Evolutionary conservation across 2,797 vertebrate genomes (phyloP).

Genomic region (Agapornis canus): DNA sequence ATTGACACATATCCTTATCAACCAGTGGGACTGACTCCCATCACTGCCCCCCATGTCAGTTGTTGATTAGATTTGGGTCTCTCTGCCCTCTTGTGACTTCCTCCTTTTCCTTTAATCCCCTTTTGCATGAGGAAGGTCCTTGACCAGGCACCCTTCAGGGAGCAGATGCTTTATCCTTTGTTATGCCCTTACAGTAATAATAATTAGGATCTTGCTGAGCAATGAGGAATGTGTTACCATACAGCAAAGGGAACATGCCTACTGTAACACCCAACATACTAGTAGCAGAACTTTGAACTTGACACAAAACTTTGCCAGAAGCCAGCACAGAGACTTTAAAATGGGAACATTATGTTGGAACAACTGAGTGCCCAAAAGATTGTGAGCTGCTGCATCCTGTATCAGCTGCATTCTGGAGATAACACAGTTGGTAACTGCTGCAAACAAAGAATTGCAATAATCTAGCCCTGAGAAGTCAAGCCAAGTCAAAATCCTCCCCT

Average conservation of each 20-base stretch:
- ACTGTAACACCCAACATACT: not conserved
- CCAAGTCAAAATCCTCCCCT: not conserved
- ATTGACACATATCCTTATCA: not conserved
- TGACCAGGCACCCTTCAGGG: not conserved
- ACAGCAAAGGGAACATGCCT: not conserved
- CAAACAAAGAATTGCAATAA: conserved; percentile 59
- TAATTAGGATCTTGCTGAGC: not conserved
- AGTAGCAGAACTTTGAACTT: not conserved
- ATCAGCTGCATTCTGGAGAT: conserved; percentile 38
- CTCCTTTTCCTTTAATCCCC: not conserved
- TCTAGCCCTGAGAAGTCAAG: conserved; percentile 14
- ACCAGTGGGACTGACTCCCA: not conserved
- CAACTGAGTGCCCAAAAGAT: not conserved
- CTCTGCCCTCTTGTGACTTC: not conserved
- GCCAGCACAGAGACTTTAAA: not conserved
- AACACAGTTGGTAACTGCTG: not conserved
- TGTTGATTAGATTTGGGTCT: not conserved
- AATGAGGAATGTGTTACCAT: not conserved
- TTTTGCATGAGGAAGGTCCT: not conserved
- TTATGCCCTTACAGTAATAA: not conserved
- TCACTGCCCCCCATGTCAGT: not conserved
- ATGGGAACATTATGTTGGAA: not conserved
- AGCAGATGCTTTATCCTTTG: not conserved
- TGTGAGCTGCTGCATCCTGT: not conserved
- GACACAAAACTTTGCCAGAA: not conserved